Evolutionary conservation across 2,888 invertebrate species (phyloP), one percentile per base, ranked within the genome.

Genomic region (Ryuthela nishihirai): DNA sequence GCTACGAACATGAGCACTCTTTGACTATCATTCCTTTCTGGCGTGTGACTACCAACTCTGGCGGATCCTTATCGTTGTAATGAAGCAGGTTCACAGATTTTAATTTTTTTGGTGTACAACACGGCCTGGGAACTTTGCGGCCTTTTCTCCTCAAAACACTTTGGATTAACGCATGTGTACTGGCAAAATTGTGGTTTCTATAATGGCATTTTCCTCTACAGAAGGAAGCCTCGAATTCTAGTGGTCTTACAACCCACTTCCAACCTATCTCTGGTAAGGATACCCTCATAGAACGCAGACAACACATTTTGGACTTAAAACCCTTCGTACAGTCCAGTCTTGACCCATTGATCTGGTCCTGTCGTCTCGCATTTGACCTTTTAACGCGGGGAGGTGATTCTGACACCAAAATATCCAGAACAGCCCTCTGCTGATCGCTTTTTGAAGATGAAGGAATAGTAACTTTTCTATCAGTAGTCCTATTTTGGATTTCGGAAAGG

Each of bases 1-100:
- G n/a, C n/a, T 79, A 85, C 67, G 83, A 82, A 73, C 85, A 85
- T 55, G 84, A 84, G 72, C 85, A 85, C 72, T 85, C 84, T 49
- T 82, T 72, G 38, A 85, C 84, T 68, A 80, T 78, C 81, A 85
- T 85, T 68, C 85, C 82, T 67, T 81, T 81, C 84, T 84, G 84
- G 49, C 79, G 81, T 46, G 83, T 81, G 38, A 84, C 80, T 69
- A 82, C 81, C 40, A 85, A 73, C 70, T 81, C 81, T 29, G 78
- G 78, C 23, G 77, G 76, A 66, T 83, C 79, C 61, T 81, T 77
- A 66, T 82, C 83, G 69, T 83, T 82, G 36, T 83, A 79, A 69
- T 84, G 81, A 26, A 85, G 73, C 54, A 85, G 80, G 69, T 84
- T 81, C 49, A 85, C 73, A 53, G 82, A 79, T 26, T 80, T 78